Base-by-base conservation (phyloP, 2,797 vertebrate genomes). In the Macroramphosus scolopax region DNA sequence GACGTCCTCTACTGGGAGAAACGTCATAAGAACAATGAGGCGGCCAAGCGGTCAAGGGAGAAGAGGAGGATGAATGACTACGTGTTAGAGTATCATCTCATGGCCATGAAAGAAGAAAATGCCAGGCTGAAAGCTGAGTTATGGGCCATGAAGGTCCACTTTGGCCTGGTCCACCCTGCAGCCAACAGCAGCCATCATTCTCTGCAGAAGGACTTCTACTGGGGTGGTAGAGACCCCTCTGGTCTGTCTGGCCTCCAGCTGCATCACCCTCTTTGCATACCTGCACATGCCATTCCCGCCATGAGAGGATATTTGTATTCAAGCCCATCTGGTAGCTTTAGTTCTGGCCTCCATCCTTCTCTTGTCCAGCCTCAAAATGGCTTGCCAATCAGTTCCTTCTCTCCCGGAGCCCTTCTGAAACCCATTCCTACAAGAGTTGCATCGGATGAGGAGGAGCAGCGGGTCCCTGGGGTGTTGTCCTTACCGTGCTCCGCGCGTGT, bases 1-100 rank as follows among this genome's bases (percentile, higher is more conserved):
- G 93, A 98, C 52, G 84, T 59, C 2, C 64, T 58, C 33, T 97
- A 98, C 81, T 97, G 96, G 96, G 94, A 96, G 78, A 98, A 94
- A 63, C 84, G 95, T 2, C 88, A 83, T 13, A 96, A 93, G 83
- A 97, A 98, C 86, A 98, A 97, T 0, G 94, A 96, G 51, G 93
- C 94, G 0, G 96, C 96, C 68, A 97, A 93, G 56, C 86, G 92
- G 12, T 98, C 95, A 0, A 82, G 96, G 16, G 94, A 97, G 66
- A 98, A 95, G 85, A 85, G 93, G 12, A 85, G 90, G 8, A 87
- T 92, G 46, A 91, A 87, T 0, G 93, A 98, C 18, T 87, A 84
- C 0, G 90, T 92, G 31, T 68, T 93, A 47, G 94, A 95, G 82
- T 78, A 43, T 34, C 89, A 87, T 49, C 49, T 98, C 58, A 53